Evolutionary conservation across 2,797 vertebrate species (phyloP), one percentile per base, ranked within the genome.

Genomic region (Tangara arthus): DNA sequence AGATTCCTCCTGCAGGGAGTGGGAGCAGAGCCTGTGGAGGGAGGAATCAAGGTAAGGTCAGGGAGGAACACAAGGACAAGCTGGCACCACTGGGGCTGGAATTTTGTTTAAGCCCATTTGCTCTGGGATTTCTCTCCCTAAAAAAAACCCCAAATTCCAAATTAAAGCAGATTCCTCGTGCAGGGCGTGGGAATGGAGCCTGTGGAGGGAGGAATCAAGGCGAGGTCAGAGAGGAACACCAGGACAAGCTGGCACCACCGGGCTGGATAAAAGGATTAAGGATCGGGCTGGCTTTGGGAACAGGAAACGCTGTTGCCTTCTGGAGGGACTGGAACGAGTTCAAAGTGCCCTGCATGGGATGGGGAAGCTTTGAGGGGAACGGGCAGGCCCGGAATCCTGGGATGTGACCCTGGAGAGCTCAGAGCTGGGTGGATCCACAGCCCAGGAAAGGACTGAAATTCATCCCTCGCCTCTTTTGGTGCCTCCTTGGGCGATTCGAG

Each of bases 241-340:
- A 68, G 93, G 89, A 82, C 81, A 68, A 60, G 71, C 34, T 94
- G 96, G 94, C 93, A 85, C 37, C 3, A 6, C 4, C 2, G 60
- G 9, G 78, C 53, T 20, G 94, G 57, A 87, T 93, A 84, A 96
- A 80, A 22, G 92, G 89, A 95, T 96, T 95, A 96, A 78, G 79
- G 82, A 92, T 65, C 60, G 34, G 41, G 35, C 78, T 89, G 90
- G 37, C 28, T 19, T 61, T 7, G 73, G 81, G 16, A 94, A 56
- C 91, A 93, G 95, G 95, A 93, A 94, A 20, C 18, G 2, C 68
- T 24, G 44, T 37, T 81, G 89, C 79, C 79, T 78, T 57, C 79
- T 78, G 93, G 90, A 77, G 72, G 0, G 3, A 0, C 0, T 97
- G 95, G 93, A 90, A 61, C 2, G 8, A 89, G 84, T 93, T 97